phyloP scores from a whole-genome alignment of 35 echinoderm and acorn worm genomes.

The Heliocidaris erythrogramma region DNA sequence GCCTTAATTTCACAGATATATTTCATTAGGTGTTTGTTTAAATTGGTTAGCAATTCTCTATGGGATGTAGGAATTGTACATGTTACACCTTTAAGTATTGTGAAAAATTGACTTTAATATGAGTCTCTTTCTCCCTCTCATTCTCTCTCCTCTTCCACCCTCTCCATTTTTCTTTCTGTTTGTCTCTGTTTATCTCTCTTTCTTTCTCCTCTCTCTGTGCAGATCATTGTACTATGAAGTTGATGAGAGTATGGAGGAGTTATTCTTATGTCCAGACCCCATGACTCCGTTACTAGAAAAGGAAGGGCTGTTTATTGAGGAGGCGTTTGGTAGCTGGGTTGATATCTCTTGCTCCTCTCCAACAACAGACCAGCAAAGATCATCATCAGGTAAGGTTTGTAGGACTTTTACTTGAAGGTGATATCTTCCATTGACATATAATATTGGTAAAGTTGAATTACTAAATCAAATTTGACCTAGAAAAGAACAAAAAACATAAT shows the following conservation, averaged over 20 bases:
- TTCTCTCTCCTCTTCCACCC: not conserved
- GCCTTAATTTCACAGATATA: too few relatives aligned
- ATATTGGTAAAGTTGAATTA: too few relatives aligned
- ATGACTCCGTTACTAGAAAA: not conserved
- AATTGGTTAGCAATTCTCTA: too few relatives aligned
- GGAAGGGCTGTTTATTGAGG: not conserved
- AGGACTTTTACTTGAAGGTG: too few relatives aligned
- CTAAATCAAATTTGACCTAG: too few relatives aligned
- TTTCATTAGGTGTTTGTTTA: too few relatives aligned
- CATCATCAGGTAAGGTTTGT: not conserved
- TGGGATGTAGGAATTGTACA: too few relatives aligned
- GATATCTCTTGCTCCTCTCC: not conserved
- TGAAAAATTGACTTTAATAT: too few relatives aligned
- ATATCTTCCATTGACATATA: too few relatives aligned
- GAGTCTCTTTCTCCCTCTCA: too few relatives aligned
- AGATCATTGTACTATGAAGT: slow-evolving; percentile 94
- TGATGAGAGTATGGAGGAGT: slow-evolving; percentile 63
- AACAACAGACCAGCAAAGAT: not conserved
- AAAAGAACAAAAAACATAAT: too few relatives aligned
- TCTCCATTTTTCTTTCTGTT: not conserved
- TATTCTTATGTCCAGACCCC: slow-evolving; percentile 15
- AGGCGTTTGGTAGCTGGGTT: slow-evolving; percentile 15
- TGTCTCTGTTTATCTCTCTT: not conserved
- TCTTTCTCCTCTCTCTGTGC: not conserved
- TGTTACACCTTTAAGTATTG: too few relatives aligned